These are phyloP conservation scores for honey bee (Apis mellifera) DNA, from an alignment of 1,140 invertebrate genomes.

Conservation along the genomic window Amel_HAv3.1 CM009940.2:11620001-11620500, in stretches of 20 bases:
- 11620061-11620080: constrained; percentile 46
- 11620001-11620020: background rate
- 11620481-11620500: background rate
- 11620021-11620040: background rate
- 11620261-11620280: constrained; percentile 45
- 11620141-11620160: constrained; percentile 27
- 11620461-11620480: background rate
- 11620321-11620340: constrained; percentile 39
- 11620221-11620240: constrained; percentile 64
- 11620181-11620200: constrained; percentile 45
- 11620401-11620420: background rate
- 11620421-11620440: background rate
- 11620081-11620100: constrained; percentile 48
- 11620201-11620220: constrained; percentile 58
- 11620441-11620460: background rate
- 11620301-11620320: constrained; percentile 27
- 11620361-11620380: constrained; percentile 7
- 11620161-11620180: constrained; percentile 72
- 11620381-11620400: constrained; percentile 14
- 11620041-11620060: constrained; percentile 24
- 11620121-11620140: constrained; percentile 26
- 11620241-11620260: constrained; percentile 58
- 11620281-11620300: constrained; percentile 37
- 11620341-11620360: constrained; percentile 43
- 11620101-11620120: constrained; percentile 54